Conservation (phyloP, 2,888 invertebrate species). For the Camponotus fellah region DNA sequence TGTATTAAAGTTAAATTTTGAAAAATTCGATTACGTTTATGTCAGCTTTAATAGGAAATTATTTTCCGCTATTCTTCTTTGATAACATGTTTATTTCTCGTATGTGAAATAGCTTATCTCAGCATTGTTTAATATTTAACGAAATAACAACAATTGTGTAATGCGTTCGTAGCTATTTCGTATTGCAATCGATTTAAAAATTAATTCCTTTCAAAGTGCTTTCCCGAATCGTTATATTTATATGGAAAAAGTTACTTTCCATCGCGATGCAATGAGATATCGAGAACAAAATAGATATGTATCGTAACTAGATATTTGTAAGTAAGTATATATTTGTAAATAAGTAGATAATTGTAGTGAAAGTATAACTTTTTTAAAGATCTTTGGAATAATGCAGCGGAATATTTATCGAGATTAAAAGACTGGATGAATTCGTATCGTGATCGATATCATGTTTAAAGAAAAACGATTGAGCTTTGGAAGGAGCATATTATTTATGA, state of each 20-base stretch:
- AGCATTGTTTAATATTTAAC: neutral
- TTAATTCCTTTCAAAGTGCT: slow-evolving; percentile 6
- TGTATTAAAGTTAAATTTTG: slow-evolving; percentile 20
- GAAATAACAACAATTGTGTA: neutral
- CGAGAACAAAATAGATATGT: slow-evolving; percentile 25
- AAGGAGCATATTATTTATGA: slow-evolving; percentile 13
- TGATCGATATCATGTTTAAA: slow-evolving; percentile 18
- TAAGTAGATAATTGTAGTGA: slow-evolving; percentile 37
- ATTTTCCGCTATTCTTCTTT: neutral
- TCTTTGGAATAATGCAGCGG: neutral
- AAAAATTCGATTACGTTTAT: neutral
- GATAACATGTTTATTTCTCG: slow-evolving; percentile 15
- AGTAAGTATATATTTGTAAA: slow-evolving; percentile 20
- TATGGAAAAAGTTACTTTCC: slow-evolving; percentile 37
- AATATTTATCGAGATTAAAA: neutral
- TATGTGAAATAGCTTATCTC: neutral
- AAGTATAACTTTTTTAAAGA: slow-evolving; percentile 6
- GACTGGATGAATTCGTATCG: neutral
- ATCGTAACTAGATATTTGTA: slow-evolving; percentile 32
- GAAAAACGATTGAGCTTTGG: slow-evolving; percentile 8
- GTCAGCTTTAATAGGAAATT: neutral
- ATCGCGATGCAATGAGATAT: slow-evolving; percentile 16
- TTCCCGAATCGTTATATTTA: slow-evolving; percentile 21
- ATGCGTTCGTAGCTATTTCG: neutral
- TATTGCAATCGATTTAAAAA: neutral